These are phyloP conservation scores for Alsophila aescularia DNA, from an alignment of 2,888 invertebrate genomes.

Conservation along the genomic window DNA sequence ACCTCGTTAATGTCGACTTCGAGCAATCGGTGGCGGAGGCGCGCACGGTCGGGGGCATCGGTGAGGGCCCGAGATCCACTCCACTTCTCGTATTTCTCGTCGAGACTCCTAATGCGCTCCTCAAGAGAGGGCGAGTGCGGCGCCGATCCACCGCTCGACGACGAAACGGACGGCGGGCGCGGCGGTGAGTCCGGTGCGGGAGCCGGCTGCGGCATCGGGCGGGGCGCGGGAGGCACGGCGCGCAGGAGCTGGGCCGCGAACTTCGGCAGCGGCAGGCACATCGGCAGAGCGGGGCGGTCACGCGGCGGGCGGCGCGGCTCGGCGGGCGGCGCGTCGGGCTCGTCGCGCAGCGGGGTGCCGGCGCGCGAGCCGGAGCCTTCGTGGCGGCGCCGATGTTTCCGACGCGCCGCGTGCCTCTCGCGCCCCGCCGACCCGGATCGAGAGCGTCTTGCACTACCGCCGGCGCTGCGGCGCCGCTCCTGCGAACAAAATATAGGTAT, in stretches of 20 bases:
- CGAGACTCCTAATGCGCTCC: slow-evolving; percentile 95
- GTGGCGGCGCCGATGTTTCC: slow-evolving; percentile 78
- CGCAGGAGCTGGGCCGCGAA: slow-evolving; percentile 90
- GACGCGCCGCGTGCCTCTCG: slow-evolving; percentile 66
- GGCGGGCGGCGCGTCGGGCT: slow-evolving; percentile 89
- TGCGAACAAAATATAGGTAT: slow-evolving; percentile 31
- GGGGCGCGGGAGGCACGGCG: slow-evolving; percentile 78
- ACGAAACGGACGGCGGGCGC: slow-evolving; percentile 89
- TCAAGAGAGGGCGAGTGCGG: slow-evolving; percentile 92
- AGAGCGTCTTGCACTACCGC: slow-evolving; percentile 59
- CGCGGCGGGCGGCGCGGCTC: slow-evolving; percentile 90
- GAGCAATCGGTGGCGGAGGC: slow-evolving; percentile 89
- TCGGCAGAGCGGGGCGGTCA: slow-evolving; percentile 87
- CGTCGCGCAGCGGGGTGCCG: slow-evolving; percentile 84
- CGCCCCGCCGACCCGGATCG: slow-evolving; percentile 62
- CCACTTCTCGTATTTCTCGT: slow-evolving; percentile 97
- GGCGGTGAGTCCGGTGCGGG: slow-evolving; percentile 88
- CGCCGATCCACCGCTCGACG: slow-evolving; percentile 89
- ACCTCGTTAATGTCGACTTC: slow-evolving; percentile 92
- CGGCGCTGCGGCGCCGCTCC: slow-evolving; percentile 69
- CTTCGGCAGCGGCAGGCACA: slow-evolving; percentile 94
- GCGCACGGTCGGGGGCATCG: slow-evolving; percentile 84
- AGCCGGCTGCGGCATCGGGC: slow-evolving; percentile 65
- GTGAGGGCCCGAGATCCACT: slow-evolving; percentile 86
- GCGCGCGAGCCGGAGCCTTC: slow-evolving; percentile 83